These are phyloP conservation scores for Ceratoteleas bidentatus DNA, from an alignment of 1,140 invertebrate species.

Conservation along the genomic window DNA sequence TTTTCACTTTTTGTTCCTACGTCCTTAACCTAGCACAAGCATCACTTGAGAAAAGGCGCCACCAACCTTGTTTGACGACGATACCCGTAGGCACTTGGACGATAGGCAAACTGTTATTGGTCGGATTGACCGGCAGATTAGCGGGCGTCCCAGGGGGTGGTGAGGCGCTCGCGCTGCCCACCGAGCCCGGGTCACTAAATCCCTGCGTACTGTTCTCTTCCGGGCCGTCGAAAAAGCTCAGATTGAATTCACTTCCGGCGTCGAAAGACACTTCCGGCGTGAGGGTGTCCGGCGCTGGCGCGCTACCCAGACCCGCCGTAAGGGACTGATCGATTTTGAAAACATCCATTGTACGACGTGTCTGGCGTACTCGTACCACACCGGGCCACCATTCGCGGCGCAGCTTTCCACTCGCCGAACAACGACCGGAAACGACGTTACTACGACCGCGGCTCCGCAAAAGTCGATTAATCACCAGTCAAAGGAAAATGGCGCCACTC, in stretches of 20 bases:
- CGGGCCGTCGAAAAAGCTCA: conserved; percentile 88
- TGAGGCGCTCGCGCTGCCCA: conserved; percentile 83
- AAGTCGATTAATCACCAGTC: conserved; percentile 30
- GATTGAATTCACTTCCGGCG: conserved; percentile 88
- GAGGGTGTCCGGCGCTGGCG: conserved; percentile 83
- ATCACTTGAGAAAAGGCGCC: no score
- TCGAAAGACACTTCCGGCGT: conserved; percentile 87
- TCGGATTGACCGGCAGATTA: conserved; percentile 71
- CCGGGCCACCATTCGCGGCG: conserved; percentile 66
- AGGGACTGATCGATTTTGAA: conserved; percentile 85
- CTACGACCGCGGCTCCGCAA: conserved; percentile 25
- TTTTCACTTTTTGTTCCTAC: no score
- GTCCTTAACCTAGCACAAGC: no score
- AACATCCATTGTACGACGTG: conserved; percentile 83
- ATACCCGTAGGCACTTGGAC: conserved; percentile 77
- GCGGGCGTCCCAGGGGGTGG: conserved; percentile 80
- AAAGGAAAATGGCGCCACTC: conserved; percentile 13
- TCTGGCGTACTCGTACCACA: conserved; percentile 54
- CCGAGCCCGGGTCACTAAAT: conserved; percentile 86
- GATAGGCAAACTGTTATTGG: conserved; percentile 75
- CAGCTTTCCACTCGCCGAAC: conserved; percentile 19
- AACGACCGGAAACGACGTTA: conserved; percentile 25
- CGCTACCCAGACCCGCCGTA: conserved; percentile 82
- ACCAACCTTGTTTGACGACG: conserved; percentile 81
- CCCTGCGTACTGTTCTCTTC: conserved; percentile 85